These are phyloP conservation scores for Watsonalla binaria DNA, from an alignment of 2,888 invertebrate genomes.

Conservation along the genomic window DNA sequence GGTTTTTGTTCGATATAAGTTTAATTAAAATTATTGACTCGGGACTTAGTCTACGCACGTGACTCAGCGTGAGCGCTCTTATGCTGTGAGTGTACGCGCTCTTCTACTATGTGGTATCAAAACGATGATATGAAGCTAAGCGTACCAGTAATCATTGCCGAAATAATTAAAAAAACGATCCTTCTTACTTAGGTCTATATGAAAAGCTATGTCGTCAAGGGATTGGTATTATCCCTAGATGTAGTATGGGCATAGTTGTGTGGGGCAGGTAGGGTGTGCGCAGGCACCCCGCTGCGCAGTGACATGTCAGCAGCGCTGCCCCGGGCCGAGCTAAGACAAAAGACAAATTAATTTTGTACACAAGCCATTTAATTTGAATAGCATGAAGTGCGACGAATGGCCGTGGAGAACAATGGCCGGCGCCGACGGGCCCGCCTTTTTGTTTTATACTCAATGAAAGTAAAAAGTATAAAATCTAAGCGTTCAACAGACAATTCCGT, in stretches of 20 bases:
- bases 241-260: conserved; percentile 5
- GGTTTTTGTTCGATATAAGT: too few relatives aligned
- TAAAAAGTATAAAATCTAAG: conserved; percentile 74
- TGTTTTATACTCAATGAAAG: conserved; percentile 66
- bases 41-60: too few relatives aligned
- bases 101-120: too few relatives aligned
- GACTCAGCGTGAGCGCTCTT: too few relatives aligned
- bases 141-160: too few relatives aligned
- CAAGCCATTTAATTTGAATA: conserved; percentile 78
- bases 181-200: too few relatives aligned
- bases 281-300: conserved; percentile 60
- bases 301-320: conserved; percentile 59
- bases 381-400: conserved; percentile 79
- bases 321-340: conserved; percentile 66
- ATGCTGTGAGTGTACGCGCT: too few relatives aligned
- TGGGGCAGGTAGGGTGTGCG: conserved; percentile 2
- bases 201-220: too few relatives aligned
- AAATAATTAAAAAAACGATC: too few relatives aligned
- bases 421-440: conserved; percentile 71
- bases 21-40: too few relatives aligned
- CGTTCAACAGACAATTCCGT: conserved; percentile 73
- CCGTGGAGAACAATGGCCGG: conserved; percentile 74
- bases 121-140: too few relatives aligned
- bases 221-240: background rate
- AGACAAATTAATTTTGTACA: conserved; percentile 79